Evolutionary conservation across 2,113 vertebrate genomes (phyloP), one percentile per base, ranked within the genome.

Genomic region (Hyaena hyaena): DNA sequence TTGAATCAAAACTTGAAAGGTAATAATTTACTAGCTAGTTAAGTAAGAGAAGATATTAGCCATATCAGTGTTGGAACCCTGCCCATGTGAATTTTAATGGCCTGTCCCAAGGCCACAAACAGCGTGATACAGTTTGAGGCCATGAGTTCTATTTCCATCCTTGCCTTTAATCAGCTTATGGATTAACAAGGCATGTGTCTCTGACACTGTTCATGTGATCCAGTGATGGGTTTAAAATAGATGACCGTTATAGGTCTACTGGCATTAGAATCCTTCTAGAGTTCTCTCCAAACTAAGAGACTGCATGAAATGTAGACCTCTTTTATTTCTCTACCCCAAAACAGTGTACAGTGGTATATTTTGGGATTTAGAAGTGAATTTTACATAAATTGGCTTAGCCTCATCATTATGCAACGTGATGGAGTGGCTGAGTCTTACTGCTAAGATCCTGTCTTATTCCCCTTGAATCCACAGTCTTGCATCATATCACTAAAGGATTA

Each of bases 341-440:
- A 92, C 28, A 65, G 43, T 61, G 3, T 7, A 43, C 7, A 94
- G 31, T 21, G 48, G 8, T 50, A 28, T 39, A 39, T 65, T 4
- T 84, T 55, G 33, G 33, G 50, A 28, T 95, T 97, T 55, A 90
- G 48, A 28, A 66, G 85, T 79, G 10, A 5, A 33, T 88, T 97
- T 97, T 85, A 45, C 55, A 39, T 63, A 90, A 85, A 28, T 82
- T 26, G 21, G 12, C 12, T 84, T 88, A 86, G 33, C 7, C 16
- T 77, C 77, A 68, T 85, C 33, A 89, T 86, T 79, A 81, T 33
- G 17, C 68, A 89, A 26, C 77, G n/a, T 66, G 50, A 95, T 10
- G 21, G 15, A 91, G 31, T 0, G 2, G 9, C 5, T 35, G 1
- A 33, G 9, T n/a, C 11, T 77, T 43, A 17, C 82, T 68, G 39